Conservation (phyloP, 2,888 invertebrate species). For the Melangyna quadrimaculata region DNA sequence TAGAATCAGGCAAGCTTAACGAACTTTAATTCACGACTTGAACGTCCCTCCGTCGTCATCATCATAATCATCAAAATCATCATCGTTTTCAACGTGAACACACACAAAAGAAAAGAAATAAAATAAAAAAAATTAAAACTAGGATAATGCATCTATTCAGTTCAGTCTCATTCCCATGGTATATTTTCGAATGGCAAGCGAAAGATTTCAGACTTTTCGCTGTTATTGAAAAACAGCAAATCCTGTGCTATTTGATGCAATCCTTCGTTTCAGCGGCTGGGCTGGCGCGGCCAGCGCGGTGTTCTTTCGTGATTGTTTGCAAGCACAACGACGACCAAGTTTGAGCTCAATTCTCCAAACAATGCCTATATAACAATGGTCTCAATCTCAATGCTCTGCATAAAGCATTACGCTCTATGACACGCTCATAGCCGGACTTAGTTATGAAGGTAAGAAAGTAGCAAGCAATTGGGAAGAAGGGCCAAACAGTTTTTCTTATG, state of each 20-base stretch:
- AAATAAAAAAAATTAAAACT: slow-evolving; percentile 5
- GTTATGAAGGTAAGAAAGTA: neutral
- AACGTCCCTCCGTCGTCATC: neutral
- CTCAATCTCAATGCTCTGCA: slow-evolving; percentile 9
- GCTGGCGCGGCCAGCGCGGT: neutral
- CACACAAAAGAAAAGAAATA: neutral
- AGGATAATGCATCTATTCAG: slow-evolving; percentile 45
- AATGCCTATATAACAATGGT: slow-evolving; percentile 66
- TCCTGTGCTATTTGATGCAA: slow-evolving; percentile 56
- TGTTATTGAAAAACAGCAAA: slow-evolving; percentile 62
- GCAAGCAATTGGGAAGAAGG: no score
- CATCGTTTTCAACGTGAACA: slow-evolving; percentile 1
- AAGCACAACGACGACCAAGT: slow-evolving; percentile 60
- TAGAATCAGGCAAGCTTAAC: slow-evolving; percentile 47
- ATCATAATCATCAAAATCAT: neutral
- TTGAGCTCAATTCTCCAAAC: slow-evolving; percentile 45
- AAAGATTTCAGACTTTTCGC: slow-evolving; percentile 56
- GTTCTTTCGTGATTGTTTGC: slow-evolving; percentile 35
- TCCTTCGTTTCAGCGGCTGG: neutral
- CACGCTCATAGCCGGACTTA: neutral
- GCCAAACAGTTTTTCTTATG: no score
- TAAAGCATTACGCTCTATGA: neutral
- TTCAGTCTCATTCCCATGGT: neutral
- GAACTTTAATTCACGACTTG: slow-evolving; percentile 49
- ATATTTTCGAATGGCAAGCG: slow-evolving; percentile 17